These are phyloP conservation scores for Paratilapia polleni DNA, from an alignment of 2,113 vertebrate species.

Conservation along the genomic window DNA sequence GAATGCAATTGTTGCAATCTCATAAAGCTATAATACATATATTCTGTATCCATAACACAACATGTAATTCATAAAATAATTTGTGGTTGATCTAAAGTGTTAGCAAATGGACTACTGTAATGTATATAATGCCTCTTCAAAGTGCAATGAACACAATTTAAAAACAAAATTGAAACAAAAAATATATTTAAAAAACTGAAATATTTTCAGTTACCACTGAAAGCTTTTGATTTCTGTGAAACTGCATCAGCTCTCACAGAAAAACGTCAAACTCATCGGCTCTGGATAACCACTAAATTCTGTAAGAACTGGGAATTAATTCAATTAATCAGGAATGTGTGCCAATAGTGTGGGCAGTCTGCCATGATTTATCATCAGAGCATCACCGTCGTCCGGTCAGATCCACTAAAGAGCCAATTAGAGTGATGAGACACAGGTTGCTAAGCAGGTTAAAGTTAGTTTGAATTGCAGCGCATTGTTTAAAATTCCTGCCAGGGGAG, in stretches of 20 bases:
- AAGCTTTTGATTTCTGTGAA: neutral
- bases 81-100: neutral
- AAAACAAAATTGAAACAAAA: no score
- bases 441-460: conserved; percentile 84
- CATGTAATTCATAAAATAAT: no score
- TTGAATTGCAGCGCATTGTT: conserved; percentile 74
- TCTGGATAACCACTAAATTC: neutral
- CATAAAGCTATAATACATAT: neutral
- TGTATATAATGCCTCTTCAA: neutral
- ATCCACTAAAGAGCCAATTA: conserved; percentile 90
- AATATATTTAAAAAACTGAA: no score
- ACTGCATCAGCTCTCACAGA: neutral
- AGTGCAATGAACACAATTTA: no score
- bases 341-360: conserved; percentile 59
- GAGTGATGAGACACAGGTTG: conserved; percentile 85
- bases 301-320: neutral
- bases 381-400: conserved; percentile 85
- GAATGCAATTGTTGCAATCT: neutral
- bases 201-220: no score
- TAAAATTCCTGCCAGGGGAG: conserved; percentile 53
- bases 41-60: no score
- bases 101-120: no score
- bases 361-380: conserved; percentile 82
- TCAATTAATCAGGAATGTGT: conserved; percentile 60
- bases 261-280: neutral